Evolutionary conservation across 2,888 invertebrate genomes (phyloP), one percentile per base, ranked within the genome.

Genomic region (Polydrusus cervinus): DNA sequence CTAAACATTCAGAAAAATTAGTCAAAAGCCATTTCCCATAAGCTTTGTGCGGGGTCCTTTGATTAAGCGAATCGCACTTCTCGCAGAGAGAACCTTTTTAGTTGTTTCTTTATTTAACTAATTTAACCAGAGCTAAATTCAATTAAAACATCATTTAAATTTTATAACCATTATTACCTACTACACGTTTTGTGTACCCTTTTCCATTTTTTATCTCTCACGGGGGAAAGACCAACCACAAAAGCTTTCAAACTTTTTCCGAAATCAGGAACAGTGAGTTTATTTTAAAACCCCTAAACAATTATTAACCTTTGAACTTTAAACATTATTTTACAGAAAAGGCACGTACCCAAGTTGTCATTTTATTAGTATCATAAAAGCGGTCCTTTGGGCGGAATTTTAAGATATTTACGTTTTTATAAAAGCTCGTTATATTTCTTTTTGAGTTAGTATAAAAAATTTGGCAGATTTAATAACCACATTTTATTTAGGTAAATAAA

Each of bases 291-390:
- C 25, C 53, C 53, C 53, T 6, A 53, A 53, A 30, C 53, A 53
- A 53, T 53, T 53, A 53, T 53, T 53, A 53, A 53, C 53, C 53
- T 53, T 53, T 53, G 53, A 53, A 30, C 53, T 53, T 53, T 53
- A 7, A 53, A 53, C 25, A 53, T 53, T 30, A 53, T 53, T 53
- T 53, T 25, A n/a, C 30, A n/a, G n/a, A 53, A 53, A 53, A 53
- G 53, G 53, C 20, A 30, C 30, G 7, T n/a, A 53, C 53, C 30
- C 10, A 30, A 30, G 53, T 30, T 30, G 25, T 53, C 30, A 25
- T 53, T 53, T 53, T 20, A 20, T 51, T 53, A 53, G 20, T 53
- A 53, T 53, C 25, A 53, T 53, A 53, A 53, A 53, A 53, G 53
- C 10, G 25, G 30, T n/a, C 25, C 30, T 5, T 47, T 47, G 14